Evolutionary conservation across 2,113 vertebrate species (phyloP).

Genomic region (Suricata suricatta): DNA sequence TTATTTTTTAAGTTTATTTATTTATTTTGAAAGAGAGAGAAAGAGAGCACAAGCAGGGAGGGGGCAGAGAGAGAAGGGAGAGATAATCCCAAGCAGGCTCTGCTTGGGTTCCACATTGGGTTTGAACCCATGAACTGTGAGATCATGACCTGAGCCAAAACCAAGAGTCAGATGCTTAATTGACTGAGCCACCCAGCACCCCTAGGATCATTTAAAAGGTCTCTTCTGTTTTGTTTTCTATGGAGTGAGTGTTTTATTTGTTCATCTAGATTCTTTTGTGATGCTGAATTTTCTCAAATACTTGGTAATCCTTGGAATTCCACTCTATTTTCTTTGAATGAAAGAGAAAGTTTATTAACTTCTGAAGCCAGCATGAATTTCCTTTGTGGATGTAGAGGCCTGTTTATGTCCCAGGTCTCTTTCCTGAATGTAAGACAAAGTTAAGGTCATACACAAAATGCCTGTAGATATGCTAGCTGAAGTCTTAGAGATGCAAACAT

Average conservation of each 20-base stretch:
- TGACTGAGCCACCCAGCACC: no score
- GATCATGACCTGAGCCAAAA: no score
- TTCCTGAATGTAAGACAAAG: not conserved
- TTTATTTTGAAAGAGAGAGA: no score
- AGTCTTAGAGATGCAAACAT: not conserved
- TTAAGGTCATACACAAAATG: not conserved
- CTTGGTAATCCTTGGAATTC: not conserved
- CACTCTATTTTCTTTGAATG: not conserved
- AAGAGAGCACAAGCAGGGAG: no score
- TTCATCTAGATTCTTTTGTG: not conserved
- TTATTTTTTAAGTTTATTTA: no score
- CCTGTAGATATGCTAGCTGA: not conserved
- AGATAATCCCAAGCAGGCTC: no score
- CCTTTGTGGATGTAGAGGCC: not conserved
- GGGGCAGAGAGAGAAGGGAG: no score
- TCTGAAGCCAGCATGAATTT: not conserved
- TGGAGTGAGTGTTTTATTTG: not conserved
- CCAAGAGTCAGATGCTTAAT: no score
- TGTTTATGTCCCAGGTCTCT: not conserved
- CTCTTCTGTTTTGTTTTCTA: not conserved
- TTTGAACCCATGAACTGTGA: no score
- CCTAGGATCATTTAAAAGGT: not conserved
- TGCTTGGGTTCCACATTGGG: no score
- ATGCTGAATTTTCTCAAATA: slow-evolving; percentile 13
- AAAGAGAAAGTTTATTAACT: not conserved